Conservation (phyloP, 2,888 invertebrate genomes). For the Choristoneura rosaceana region DNA sequence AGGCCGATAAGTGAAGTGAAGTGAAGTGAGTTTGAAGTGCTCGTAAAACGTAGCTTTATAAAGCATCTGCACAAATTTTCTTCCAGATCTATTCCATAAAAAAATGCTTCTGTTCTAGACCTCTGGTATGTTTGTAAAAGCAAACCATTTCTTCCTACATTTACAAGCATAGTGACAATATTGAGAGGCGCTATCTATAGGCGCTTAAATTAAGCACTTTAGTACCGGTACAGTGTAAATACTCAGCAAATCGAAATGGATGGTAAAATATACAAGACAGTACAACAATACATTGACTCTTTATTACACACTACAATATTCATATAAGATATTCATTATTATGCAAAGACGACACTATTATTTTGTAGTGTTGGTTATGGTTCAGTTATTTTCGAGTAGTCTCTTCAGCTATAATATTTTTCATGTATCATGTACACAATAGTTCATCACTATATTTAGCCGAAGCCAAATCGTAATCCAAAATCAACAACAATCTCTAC, state of each 20-base stretch:
- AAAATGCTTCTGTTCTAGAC: no score
- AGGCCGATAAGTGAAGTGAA: no score
- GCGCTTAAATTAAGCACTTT: neutral
- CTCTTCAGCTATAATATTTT: neutral
- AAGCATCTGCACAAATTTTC: no score
- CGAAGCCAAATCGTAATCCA: neutral
- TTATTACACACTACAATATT: no score
- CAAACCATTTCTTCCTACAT: no score
- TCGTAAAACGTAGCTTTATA: no score
- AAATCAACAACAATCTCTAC: conserved; percentile 14
- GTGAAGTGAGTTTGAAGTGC: no score
- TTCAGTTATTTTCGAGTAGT: neutral
- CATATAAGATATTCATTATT: neutral
- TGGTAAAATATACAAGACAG: no score
- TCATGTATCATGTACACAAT: neutral
- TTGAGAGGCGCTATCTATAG: neutral
- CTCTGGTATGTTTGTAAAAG: no score
- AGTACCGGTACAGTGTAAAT: neutral
- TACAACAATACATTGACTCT: no score
- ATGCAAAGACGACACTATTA: neutral
- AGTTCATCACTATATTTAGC: conserved; percentile 4
- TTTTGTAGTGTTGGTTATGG: neutral
- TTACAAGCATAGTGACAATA: no score
- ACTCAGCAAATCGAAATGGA: neutral
- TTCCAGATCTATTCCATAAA: no score